Evolutionary conservation across 1,140 invertebrate genomes (phyloP).

Genomic region (Holotrichia oblita): DNA sequence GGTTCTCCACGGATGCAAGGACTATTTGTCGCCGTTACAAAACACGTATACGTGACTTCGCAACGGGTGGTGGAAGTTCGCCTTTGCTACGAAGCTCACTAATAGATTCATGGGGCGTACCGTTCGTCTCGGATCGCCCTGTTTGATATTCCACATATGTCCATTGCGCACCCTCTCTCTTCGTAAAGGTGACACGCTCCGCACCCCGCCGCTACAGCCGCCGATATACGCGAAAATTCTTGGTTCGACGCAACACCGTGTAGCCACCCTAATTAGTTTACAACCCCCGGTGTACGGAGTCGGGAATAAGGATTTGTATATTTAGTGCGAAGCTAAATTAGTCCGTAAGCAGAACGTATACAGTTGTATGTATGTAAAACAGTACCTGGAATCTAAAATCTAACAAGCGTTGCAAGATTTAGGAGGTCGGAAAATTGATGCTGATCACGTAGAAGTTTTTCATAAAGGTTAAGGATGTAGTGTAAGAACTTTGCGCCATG

Average conservation of each 20-base stretch:
- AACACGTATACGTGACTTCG: constrained; percentile 25
- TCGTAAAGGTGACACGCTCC: constrained; percentile 1
- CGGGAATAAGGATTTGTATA: not conserved
- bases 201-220: not conserved
- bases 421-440: too few relatives aligned
- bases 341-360: not conserved
- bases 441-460: too few relatives aligned
- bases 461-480: too few relatives aligned
- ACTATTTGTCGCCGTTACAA: constrained; percentile 28
- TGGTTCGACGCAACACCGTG: not conserved
- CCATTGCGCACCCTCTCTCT: not conserved
- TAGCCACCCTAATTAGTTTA: constrained; percentile 24
- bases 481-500: too few relatives aligned
- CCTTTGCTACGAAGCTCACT: constrained; percentile 12
- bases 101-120: constrained; percentile 32
- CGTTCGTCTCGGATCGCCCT: not conserved
- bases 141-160: constrained; percentile 29
- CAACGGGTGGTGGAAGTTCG: not conserved
- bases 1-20: constrained; percentile 10
- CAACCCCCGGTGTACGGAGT: not conserved
- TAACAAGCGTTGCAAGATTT: too few relatives aligned
- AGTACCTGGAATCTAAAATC: too few relatives aligned
- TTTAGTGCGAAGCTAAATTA: constrained; percentile 22
- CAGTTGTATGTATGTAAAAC: too few relatives aligned
- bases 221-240: not conserved